Percentiles rank a stretch among this genome's conserved stretches.
These are phyloP conservation scores for Tribolium freemani DNA, from an alignment of 2,888 invertebrate species.

Conservation along the genomic window DNA sequence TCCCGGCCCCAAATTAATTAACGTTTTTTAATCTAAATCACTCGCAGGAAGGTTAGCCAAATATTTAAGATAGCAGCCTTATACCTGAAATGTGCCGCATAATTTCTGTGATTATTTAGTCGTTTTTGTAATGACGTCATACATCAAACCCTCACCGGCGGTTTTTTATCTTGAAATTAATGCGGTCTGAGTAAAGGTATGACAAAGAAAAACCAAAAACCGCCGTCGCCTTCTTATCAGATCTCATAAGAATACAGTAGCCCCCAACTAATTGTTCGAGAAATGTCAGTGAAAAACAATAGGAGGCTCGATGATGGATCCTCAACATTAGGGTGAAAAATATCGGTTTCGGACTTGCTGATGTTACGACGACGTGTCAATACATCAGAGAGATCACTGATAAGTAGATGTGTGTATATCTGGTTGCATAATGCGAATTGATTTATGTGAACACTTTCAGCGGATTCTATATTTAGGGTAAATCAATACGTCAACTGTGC, in stretches of 20 bases:
- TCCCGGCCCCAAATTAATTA: neutral
- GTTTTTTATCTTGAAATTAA: conserved; percentile 36
- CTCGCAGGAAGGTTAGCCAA: conserved; percentile 3
- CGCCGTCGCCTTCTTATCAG: conserved; percentile 51
- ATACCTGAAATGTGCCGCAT: conserved; percentile 26
- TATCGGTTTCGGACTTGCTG: conserved; percentile 56
- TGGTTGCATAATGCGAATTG: conserved; percentile 39
- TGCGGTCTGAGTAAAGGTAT: conserved; percentile 18
- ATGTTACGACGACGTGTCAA: conserved; percentile 57
- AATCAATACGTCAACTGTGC: conserved; percentile 44
- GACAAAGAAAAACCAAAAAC: conserved; percentile 35
- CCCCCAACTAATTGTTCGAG: conserved; percentile 57
- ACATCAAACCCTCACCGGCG: conserved; percentile 28
- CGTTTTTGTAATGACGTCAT: conserved; percentile 36
- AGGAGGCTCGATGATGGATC: conserved; percentile 53
- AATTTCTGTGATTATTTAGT: conserved; percentile 24
- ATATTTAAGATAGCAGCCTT: conserved; percentile 27
- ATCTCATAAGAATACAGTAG: conserved; percentile 58
- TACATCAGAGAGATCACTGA: conserved; percentile 46
- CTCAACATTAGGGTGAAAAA: conserved; percentile 61
- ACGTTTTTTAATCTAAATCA: conserved; percentile 21
- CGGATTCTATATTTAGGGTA: neutral
- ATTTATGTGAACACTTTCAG: neutral
- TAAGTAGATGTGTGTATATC: conserved; percentile 27
- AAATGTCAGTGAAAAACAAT: conserved; percentile 55